These are phyloP conservation scores for Aramus guarauna DNA, from an alignment of 2,113 vertebrate species.

Conservation along the genomic window DNA sequence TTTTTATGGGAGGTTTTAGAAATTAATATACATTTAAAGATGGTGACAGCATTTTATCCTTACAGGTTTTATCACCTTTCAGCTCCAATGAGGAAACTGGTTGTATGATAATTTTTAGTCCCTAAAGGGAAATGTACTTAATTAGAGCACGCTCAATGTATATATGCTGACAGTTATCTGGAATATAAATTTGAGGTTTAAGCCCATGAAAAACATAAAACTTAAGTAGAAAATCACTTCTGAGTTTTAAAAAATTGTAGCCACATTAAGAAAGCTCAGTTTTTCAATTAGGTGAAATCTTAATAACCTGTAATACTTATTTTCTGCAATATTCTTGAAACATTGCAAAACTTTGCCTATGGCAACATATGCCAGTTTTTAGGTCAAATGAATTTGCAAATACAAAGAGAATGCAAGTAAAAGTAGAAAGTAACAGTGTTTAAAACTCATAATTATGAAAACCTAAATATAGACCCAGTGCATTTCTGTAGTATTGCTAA, in stretches of 20 bases:
- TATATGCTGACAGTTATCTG: background rate
- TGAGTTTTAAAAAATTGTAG: background rate
- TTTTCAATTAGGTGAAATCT: background rate
- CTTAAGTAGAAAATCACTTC: background rate
- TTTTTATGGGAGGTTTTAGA: background rate
- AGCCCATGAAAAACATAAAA: background rate
- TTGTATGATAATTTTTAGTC: background rate
- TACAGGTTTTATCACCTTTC: background rate
- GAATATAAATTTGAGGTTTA: background rate
- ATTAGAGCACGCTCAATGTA: background rate
- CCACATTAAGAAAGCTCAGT: background rate
- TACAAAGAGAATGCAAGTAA: background rate
- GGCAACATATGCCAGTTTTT: background rate
- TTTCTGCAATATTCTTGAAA: background rate
- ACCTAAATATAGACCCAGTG: background rate
- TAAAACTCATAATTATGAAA: background rate
- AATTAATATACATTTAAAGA: background rate
- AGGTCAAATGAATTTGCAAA: background rate
- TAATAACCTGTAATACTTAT: background rate
- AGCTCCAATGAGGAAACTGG: background rate
- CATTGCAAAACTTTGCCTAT: background rate
- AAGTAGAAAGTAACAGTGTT: background rate
- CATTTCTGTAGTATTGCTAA: background rate
- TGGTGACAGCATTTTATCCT: background rate
- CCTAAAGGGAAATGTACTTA: background rate